These are phyloP conservation scores for Prenolepis imparis DNA, from an alignment of 2,888 invertebrate genomes.

Conservation along the genomic window DNA sequence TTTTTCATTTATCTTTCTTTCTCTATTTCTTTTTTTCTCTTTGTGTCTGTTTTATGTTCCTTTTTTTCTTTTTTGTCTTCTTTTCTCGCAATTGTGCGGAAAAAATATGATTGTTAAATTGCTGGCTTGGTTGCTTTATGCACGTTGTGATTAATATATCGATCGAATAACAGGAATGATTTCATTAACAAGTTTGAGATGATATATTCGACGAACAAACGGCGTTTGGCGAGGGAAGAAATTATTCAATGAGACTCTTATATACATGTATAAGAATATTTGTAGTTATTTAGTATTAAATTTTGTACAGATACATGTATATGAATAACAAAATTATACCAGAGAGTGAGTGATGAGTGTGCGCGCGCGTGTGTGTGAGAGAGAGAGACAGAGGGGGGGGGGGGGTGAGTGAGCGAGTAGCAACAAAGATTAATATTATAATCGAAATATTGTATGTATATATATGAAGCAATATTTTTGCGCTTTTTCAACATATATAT, in stretches of 20 bases:
- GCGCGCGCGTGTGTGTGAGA: no score
- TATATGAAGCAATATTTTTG: not conserved
- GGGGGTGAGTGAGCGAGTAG: not conserved
- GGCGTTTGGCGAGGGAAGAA: not conserved
- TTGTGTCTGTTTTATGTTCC: not conserved
- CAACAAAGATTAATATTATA: conserved; percentile 16
- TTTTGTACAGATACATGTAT: not conserved
- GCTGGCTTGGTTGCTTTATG: conserved; percentile 42
- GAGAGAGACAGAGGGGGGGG: not conserved
- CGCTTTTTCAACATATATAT: not conserved
- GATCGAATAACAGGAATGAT: conserved; percentile 6
- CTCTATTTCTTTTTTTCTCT: not conserved
- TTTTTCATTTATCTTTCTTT: conserved; percentile 37
- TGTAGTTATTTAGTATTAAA: conserved; percentile 2
- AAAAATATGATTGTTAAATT: conserved; percentile 2
- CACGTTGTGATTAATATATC: conserved; percentile 40
- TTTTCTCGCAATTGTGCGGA: conserved; percentile 9
- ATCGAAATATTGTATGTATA: not conserved
- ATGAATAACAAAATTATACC: not conserved
- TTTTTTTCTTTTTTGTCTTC: conserved; percentile 44
- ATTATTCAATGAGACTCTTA: not conserved
- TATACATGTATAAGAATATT: not conserved
- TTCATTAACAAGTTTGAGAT: not conserved
- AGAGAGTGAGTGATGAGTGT: not conserved
- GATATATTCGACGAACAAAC: not conserved